Conservation (phyloP, 2,888 invertebrate species). For the Pseudoips prasinana region DNA sequence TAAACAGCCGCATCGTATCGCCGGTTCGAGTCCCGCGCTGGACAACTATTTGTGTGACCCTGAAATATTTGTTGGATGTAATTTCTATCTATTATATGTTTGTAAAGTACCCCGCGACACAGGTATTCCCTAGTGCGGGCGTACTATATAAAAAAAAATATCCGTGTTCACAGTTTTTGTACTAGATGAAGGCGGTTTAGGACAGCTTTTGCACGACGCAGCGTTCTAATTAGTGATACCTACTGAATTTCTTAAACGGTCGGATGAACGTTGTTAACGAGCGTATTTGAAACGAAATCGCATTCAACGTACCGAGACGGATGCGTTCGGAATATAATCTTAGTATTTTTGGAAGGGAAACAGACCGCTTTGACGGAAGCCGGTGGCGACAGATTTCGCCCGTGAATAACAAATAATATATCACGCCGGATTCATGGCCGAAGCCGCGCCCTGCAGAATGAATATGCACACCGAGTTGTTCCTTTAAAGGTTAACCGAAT, state of each 20-base stretch:
- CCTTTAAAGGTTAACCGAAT: conserved; percentile 63
- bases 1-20: too few species aligned
- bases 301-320: conserved; percentile 51
- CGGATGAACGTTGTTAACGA: conserved; percentile 42
- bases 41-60: too few species aligned
- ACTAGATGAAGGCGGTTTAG: conserved; percentile 20
- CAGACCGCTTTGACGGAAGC: conserved; percentile 59
- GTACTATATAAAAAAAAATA: too few species aligned
- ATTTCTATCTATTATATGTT: too few species aligned
- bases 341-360: conserved; percentile 68
- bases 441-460: conserved; percentile 41
- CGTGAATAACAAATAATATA: conserved; percentile 61
- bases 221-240: conserved; percentile 22
- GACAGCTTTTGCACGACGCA: conserved; percentile 16
- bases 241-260: conserved; percentile 30
- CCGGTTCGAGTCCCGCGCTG: too few species aligned
- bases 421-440: conserved; percentile 60
- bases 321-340: conserved; percentile 60
- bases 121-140: too few species aligned
- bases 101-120: too few species aligned
- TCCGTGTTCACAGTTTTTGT: conserved; percentile 16
- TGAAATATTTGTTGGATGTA: too few species aligned
- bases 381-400: conserved; percentile 60
- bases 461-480: conserved; percentile 37
- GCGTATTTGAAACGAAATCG: conserved; percentile 50